phyloP scores from a whole-genome alignment of 2,113 vertebrate species.

The Neotoma lepida region DNA sequence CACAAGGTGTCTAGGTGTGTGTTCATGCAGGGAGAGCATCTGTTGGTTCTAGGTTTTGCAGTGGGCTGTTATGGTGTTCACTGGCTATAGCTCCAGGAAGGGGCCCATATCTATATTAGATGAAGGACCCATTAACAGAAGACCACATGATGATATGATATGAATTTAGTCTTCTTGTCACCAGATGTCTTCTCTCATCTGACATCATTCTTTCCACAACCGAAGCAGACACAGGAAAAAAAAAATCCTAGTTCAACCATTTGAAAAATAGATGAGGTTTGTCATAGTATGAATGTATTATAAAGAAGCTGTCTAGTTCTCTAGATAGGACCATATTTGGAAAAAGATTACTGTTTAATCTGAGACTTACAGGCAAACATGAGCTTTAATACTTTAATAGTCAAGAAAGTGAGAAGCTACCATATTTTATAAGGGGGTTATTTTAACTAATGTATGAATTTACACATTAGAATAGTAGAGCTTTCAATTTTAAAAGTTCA shows the following conservation, averaged over 20 bases:
- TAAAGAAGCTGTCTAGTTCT: neutral
- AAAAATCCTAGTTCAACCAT: neutral
- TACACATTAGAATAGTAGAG: neutral
- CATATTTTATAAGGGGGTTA: neutral
- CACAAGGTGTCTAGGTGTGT: neutral
- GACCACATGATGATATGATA: fast-evolving
- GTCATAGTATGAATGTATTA: neutral
- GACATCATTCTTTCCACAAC: neutral
- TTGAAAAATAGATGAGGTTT: neutral
- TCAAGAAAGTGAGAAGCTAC: neutral
- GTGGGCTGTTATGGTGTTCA: neutral
- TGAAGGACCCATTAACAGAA: neutral
- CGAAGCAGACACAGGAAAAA: neutral
- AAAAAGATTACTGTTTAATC: neutral
- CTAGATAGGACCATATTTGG: neutral
- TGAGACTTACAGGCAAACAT: neutral
- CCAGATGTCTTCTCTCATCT: neutral
- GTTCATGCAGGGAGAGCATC: neutral
- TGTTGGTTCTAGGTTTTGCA: neutral
- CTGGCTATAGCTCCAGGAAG: neutral
- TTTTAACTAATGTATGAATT: slow-evolving; percentile 41
- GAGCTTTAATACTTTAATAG: neutral
- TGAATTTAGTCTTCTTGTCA: neutral
- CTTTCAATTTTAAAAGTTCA: neutral
- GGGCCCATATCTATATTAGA: neutral